Base-by-base conservation (phyloP, 2,888 invertebrate genomes). In the Tiliacea aurago region DNA sequence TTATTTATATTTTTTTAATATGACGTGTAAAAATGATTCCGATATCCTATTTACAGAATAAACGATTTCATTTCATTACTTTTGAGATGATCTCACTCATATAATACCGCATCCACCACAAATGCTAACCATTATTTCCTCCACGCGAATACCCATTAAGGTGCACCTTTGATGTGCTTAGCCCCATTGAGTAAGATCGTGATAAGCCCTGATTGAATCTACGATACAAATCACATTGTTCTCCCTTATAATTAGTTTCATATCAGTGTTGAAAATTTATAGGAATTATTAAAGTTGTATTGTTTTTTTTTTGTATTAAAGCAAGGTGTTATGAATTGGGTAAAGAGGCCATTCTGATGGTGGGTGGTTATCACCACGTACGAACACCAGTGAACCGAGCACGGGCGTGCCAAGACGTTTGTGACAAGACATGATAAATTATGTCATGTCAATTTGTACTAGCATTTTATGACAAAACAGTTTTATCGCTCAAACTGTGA, bases 171-270 rank as follows among this genome's bases (percentile, higher is more conserved):
- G 85, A 83, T 83, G 80, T 79, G 73, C 83, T 81, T 81, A 79
- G 80, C 83, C 74, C 71, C 83, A 84, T 83, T 83, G 81, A 77
- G 78, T 70, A 70, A 80, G 84, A 86, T 84, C 88, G 67, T 85
- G 88, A 86, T 87, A 86, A 78, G 74, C 49, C 20, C 65, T 75
- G 86, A 86, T 86, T 85, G 78, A 83, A 87, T 85, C 83, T 76
- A 67, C 53, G 85, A 66, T 81, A 84, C 66, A 75, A 71, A 81
- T 79, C 76, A 67, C 68, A 80, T 80, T 83, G 79, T 85, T 62
- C 81, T 78, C 58, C 49, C 72, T 76, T 73, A 78, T 84, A 86
- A 86, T 86, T 86, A 83, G 72, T 85, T 69, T 71, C 61, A 47
- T 79, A 83, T 83, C 67, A 61, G 72, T 64, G 58, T 83, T 67